phyloP scores from a whole-genome alignment of 2,113 vertebrate species.

The Semicossyphus pulcher region DNA sequence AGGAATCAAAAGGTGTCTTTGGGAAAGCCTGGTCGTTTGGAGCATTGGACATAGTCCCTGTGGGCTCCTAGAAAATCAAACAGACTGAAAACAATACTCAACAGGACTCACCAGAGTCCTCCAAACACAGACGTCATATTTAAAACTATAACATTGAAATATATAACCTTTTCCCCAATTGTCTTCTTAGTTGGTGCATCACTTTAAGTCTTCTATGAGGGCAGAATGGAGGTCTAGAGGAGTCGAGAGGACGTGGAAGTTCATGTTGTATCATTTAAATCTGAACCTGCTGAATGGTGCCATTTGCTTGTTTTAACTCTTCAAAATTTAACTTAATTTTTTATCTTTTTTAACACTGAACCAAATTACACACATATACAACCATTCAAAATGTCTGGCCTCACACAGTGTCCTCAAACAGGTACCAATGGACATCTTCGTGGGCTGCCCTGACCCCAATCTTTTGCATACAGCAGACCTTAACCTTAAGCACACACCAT shows the following conservation, averaged over 20 bases:
- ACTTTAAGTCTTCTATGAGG: neutral
- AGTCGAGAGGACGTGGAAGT: slow-evolving; percentile 12
- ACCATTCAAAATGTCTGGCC: too few relatives aligned
- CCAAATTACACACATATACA: too few relatives aligned
- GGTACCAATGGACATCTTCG: too few relatives aligned
- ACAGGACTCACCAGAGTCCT: neutral
- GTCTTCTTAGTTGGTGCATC: neutral
- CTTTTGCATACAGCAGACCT: too few relatives aligned
- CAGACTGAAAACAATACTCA: neutral
- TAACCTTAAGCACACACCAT: too few relatives aligned
- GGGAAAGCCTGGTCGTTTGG: slow-evolving; percentile 42
- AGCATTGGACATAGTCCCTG: slow-evolving; percentile 62
- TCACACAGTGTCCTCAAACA: too few relatives aligned
- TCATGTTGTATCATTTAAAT: neutral
- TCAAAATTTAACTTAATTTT: too few relatives aligned
- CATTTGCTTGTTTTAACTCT: too few relatives aligned
- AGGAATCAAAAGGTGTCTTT: slow-evolving; percentile 35
- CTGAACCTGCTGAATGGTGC: neutral
- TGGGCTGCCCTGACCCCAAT: too few relatives aligned
- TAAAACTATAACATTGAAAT: neutral
- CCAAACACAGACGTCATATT: neutral
- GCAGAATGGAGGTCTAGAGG: slow-evolving; percentile 34
- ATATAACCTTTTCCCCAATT: slow-evolving; percentile 57
- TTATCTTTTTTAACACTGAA: too few relatives aligned
- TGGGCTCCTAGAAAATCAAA: slow-evolving; percentile 61